Conservation (phyloP, 2,888 invertebrate species). For the Lathronympha strigana region DNA sequence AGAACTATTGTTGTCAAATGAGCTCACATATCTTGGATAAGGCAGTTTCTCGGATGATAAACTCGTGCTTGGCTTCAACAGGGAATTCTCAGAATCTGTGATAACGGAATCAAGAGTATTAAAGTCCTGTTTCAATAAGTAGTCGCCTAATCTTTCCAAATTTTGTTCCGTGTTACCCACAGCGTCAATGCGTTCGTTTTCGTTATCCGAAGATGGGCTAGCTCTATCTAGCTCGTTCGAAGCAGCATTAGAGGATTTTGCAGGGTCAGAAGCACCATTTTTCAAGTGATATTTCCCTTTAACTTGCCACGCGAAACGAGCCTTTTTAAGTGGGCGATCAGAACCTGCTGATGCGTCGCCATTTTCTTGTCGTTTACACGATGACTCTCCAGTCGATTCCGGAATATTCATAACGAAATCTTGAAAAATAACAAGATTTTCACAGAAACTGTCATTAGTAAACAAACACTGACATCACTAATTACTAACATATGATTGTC, state of each 20-base stretch:
- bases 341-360: constrained; percentile 77
- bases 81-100: constrained; percentile 57
- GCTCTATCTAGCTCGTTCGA: constrained; percentile 50
- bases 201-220: constrained; percentile 54
- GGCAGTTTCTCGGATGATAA: constrained; percentile 55
- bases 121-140: constrained; percentile 70
- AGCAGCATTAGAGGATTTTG: constrained; percentile 46
- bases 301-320: constrained; percentile 87
- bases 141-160: constrained; percentile 69
- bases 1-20: constrained; percentile 52
- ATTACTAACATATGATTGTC: constrained; percentile 80
- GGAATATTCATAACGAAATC: constrained; percentile 68
- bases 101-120: constrained; percentile 65
- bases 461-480: constrained; percentile 81
- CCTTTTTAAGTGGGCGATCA: constrained; percentile 86
- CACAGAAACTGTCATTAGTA: constrained; percentile 68
- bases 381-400: constrained; percentile 72
- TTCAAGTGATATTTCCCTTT: constrained; percentile 86
- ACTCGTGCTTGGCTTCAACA: constrained; percentile 58
- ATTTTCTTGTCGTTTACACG: constrained; percentile 80
- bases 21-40: constrained; percentile 68
- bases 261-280: constrained; percentile 62
- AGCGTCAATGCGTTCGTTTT: constrained; percentile 53
- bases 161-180: constrained; percentile 67
- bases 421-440: constrained; percentile 48